Evolutionary conservation across 1,140 invertebrate genomes (phyloP).

Genomic region (Megathymus violae): DNA sequence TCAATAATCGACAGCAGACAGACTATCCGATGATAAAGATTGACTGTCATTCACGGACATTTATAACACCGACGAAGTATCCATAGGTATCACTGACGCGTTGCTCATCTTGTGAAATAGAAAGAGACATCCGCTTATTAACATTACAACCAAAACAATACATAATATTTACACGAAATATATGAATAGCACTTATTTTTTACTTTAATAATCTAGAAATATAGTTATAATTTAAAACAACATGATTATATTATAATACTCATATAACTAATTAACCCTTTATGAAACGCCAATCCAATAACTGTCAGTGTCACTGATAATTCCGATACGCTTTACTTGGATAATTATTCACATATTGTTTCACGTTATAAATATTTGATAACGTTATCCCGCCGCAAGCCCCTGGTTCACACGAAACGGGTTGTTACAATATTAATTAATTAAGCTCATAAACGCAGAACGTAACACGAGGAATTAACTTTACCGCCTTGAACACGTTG

Average conservation of each 20-base stretch:
- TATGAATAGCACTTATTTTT: too few species aligned
- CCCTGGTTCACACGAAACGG: constrained; percentile 51
- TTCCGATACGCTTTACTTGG: constrained; percentile 36
- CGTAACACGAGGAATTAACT: constrained; percentile 53
- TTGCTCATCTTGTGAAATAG: too few species aligned
- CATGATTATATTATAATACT: neutral
- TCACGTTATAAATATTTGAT: constrained; percentile 55
- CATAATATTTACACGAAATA: too few species aligned
- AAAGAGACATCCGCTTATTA: too few species aligned
- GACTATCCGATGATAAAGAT: too few species aligned
- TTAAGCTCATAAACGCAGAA: constrained; percentile 62
- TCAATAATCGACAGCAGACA: too few species aligned
- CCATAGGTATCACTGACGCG: too few species aligned
- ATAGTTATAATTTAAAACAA: too few species aligned
- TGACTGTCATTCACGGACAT: too few species aligned
- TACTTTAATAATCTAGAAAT: too few species aligned
- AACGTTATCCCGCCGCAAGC: constrained; percentile 49
- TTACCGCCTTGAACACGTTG: constrained; percentile 20
- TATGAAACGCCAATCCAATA: neutral
- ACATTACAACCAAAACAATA: too few species aligned
- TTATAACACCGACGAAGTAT: too few species aligned
- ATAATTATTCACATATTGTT: constrained; percentile 47
- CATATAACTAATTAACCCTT: neutral
- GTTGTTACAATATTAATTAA: constrained; percentile 72
- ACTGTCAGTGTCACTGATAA: constrained; percentile 30